A percentile compares a stretch with the other conserved stretches of the same genome.
phyloP scores from a whole-genome alignment of 30 jellyfish, hydroid and myxozoan genomes.

The Aurelia aurita region DNA sequence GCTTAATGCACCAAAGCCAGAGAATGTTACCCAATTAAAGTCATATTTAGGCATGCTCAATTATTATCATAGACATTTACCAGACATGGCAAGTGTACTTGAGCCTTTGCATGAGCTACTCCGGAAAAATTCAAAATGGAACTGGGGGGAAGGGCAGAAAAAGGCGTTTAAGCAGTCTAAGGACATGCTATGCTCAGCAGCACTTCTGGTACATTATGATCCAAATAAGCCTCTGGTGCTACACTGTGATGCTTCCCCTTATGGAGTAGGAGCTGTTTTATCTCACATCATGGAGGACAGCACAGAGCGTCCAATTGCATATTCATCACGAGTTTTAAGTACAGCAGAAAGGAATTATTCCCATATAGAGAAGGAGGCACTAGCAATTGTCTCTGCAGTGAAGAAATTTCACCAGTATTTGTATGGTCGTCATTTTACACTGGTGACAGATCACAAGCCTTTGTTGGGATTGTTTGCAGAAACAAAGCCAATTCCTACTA shows the following conservation, averaged over 20 bases:
- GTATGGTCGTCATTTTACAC: conserved; percentile 45
- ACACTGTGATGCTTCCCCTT: conserved; percentile 67
- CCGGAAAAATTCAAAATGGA: conserved; percentile 58
- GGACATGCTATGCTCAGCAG: conserved; percentile 26
- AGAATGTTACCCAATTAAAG: conserved; percentile 60
- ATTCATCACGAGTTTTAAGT: background rate
- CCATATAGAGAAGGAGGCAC: conserved; percentile 72
- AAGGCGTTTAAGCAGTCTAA: conserved; percentile 32
- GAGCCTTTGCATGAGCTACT: conserved; percentile 54
- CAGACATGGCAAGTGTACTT: conserved; percentile 25
- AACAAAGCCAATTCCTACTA: conserved; percentile 44
- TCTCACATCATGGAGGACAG: conserved; percentile 30
- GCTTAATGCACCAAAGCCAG: conserved; percentile 50
- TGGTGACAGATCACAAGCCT: conserved; percentile 73
- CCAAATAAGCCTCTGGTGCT: conserved; percentile 28
- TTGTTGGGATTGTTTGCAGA: conserved; percentile 30
- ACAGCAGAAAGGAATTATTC: conserved; percentile 42
- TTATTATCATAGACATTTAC: too few species aligned
- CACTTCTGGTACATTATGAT: conserved; percentile 62
- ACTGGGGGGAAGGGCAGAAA: conserved; percentile 46
- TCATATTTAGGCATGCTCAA: conserved; percentile 76
- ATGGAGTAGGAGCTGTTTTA: conserved; percentile 83
- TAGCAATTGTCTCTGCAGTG: conserved; percentile 61
- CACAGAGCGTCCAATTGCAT: conserved; percentile 8
- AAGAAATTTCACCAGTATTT: conserved; percentile 67